Conservation (phyloP, 2,113 vertebrate genomes). For the Leucopsar rothschildi region DNA sequence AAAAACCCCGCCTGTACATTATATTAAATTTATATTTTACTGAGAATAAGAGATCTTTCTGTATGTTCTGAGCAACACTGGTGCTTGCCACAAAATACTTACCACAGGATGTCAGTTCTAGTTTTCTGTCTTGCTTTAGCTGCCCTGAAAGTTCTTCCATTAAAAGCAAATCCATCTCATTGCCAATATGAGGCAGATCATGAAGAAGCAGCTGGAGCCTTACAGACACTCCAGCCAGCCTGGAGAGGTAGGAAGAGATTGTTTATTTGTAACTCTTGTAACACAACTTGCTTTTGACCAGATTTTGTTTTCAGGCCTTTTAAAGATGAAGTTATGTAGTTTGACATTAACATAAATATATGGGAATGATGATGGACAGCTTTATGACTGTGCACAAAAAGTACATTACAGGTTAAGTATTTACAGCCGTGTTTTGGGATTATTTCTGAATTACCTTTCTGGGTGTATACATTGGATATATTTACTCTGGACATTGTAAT, state of each 20-base stretch:
- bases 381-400: neutral
- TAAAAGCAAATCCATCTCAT: conserved; percentile 49
- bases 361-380: neutral
- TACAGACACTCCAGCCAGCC: conserved; percentile 68
- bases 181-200: conserved; percentile 56
- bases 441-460: neutral
- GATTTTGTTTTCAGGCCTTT: neutral
- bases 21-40: neutral
- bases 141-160: neutral
- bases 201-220: conserved; percentile 59
- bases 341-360: neutral
- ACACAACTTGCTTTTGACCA: neutral
- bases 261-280: neutral
- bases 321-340: neutral
- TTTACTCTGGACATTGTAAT: neutral
- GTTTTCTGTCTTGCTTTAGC: neutral
- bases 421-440: neutral
- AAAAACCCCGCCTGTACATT: rapidly evolving
- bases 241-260: conserved; percentile 60
- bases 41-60: neutral
- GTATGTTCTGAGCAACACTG: neutral
- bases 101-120: neutral
- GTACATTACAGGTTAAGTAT: neutral
- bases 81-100: neutral
- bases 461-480: neutral